phyloP scores from a whole-genome alignment of 1,140 invertebrate species.

The Lepidurus arcticus region DNA sequence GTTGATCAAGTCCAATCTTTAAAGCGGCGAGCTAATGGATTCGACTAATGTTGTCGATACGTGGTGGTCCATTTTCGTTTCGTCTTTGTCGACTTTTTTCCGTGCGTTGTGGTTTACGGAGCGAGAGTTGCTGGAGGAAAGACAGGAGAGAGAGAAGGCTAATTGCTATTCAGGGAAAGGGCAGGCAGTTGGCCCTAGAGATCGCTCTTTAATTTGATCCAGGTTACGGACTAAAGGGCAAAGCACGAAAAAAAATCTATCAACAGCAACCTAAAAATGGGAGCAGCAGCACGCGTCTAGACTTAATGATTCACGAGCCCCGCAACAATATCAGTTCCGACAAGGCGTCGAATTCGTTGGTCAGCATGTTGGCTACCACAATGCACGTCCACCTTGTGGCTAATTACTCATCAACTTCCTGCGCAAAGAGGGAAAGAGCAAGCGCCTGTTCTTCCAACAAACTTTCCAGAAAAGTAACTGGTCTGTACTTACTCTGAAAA shows the following conservation, averaged over 20 bases:
- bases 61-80: not conserved
- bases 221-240: constrained; percentile 15
- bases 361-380: not conserved
- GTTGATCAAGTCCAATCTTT: not conserved
- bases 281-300: not conserved
- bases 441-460: not conserved
- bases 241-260: constrained; percentile 6
- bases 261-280: not conserved
- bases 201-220: constrained; percentile 22
- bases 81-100: not conserved
- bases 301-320: constrained; percentile 12
- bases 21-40: not conserved
- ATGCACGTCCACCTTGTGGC: constrained; percentile 3
- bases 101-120: not conserved
- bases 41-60: constrained; percentile 11
- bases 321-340: constrained; percentile 10
- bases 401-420: constrained; percentile 19
- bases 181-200: constrained; percentile 16
- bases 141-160: not conserved
- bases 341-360: not conserved
- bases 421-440: not conserved
- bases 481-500: not conserved
- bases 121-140: not conserved
- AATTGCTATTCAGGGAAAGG: constrained; percentile 15
- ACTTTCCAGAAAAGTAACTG: not conserved